Evolutionary conservation across 2,797 vertebrate genomes (phyloP).

Genomic region (Linurgus olivaceus): DNA sequence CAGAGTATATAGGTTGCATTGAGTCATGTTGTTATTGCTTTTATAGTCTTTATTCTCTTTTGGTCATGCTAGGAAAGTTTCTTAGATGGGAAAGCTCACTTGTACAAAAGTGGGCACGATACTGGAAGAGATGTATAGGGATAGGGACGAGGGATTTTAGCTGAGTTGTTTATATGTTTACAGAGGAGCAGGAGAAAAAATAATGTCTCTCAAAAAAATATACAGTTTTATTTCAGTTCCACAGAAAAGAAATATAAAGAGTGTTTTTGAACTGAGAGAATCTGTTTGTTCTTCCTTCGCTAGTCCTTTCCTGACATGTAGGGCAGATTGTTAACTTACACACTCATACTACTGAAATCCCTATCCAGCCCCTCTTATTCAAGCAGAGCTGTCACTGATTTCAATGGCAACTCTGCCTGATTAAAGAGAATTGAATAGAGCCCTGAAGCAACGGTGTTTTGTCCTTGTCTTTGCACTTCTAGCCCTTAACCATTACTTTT

Average conservation of each 20-base stretch:
- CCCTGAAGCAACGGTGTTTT: constrained; percentile 27
- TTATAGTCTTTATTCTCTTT: background rate
- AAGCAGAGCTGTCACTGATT: constrained; percentile 32
- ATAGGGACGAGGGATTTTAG: background rate
- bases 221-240: background rate
- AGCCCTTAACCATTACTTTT: background rate
- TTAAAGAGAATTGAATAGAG: constrained; percentile 29
- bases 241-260: background rate
- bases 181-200: background rate
- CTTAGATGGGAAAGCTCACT: background rate
- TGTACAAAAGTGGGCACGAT: background rate
- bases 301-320: background rate
- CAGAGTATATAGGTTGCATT: background rate
- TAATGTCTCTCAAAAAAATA: background rate
- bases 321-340: background rate
- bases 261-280: background rate
- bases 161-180: background rate
- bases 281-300: background rate
- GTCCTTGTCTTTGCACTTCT: constrained; percentile 50
- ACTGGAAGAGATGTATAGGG: rapidly evolving
- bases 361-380: background rate
- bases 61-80: background rate
- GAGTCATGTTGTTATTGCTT: background rate
- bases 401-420: constrained; percentile 16
- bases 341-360: background rate